These are phyloP conservation scores for Andrena chrysosceles DNA, from an alignment of 2,888 invertebrate genomes.

Conservation along the genomic window DNA sequence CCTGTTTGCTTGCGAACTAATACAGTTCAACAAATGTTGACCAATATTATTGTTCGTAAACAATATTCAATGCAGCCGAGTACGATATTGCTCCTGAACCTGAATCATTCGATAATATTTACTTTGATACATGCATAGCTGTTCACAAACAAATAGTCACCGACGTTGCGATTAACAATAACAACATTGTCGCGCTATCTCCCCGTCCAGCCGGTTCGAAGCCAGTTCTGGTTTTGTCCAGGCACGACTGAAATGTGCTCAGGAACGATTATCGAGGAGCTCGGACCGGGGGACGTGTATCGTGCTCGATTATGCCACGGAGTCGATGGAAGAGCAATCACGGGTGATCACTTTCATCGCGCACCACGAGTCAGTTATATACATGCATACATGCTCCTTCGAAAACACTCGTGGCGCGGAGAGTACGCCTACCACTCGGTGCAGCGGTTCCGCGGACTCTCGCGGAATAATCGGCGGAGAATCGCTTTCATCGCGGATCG, in stretches of 20 bases:
- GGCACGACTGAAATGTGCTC: too few relatives aligned
- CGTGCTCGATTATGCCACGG: conserved; percentile 6
- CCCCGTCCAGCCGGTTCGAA: not conserved
- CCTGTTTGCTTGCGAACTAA: conserved; percentile 18
- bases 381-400: not conserved
- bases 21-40: conserved; percentile 31
- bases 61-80: not conserved
- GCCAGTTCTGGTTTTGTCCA: not conserved
- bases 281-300: not conserved
- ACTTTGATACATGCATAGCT: not conserved
- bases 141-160: conserved; percentile 8
- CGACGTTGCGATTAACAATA: not conserved
- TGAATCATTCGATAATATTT: not conserved
- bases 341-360: conserved; percentile 25
- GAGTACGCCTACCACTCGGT: not conserved
- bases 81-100: not conserved
- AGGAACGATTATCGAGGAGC: not conserved
- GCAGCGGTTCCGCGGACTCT: conserved; percentile 4
- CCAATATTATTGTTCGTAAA: conserved; percentile 26
- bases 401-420: not conserved
- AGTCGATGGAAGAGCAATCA: conserved; percentile 18
- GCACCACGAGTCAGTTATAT: not conserved
- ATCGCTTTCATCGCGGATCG: conserved; percentile 38
- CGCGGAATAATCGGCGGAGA: conserved; percentile 39
- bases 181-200: conserved; percentile 6